Base-by-base conservation (phyloP, 2,888 invertebrate genomes). In the Kuschelorhynchus macadamiae region DNA sequence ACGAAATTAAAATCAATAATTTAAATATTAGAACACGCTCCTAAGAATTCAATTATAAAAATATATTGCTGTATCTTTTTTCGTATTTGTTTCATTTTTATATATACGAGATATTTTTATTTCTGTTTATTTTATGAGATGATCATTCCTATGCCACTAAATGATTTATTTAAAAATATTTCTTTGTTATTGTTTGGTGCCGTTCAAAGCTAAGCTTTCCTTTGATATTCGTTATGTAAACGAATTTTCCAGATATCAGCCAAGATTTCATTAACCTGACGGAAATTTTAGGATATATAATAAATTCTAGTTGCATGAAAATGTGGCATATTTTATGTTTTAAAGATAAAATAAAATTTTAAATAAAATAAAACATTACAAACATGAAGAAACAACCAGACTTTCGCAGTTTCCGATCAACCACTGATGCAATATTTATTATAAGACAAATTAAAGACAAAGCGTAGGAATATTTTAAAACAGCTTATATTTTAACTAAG, bases 121-220 rank as follows among this genome's bases (percentile, higher is more conserved):
- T 21, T 55, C 55, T 39, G 55, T 55, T 55, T 55, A 16, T 41
- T 57, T 57, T 57, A 25, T 16, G 32, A 14, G 17, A 32, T 21
- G 57, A n/a, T 17, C 18, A 41, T 20, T 20, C n/a, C 14, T 17
- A 41, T 75, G n/a, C 25, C 60, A 21, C 16, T 14, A 17, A 32
- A 49, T 60, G 12, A 49, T 49, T 47, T 55, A 55, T 33, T 53
- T 53, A 53, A 55, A 62, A 62, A 62, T 55, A 62, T 53, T 61
- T 53, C 67, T 70, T 71, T 57, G 44, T 69, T 69, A 72, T 64
- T 61, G 50, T 61, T 55, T 68, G 59, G 62, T 47, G 65, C 62
- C 52, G 44, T 21, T 62, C 21, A 53, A 62, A 62, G 55, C 9
- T 14, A 21, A 53, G 5, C 21, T 53, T 32, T 21, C 33, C 62